Evolutionary conservation across 2,113 vertebrate genomes (phyloP).

Genomic region (Isurus oxyrinchus): DNA sequence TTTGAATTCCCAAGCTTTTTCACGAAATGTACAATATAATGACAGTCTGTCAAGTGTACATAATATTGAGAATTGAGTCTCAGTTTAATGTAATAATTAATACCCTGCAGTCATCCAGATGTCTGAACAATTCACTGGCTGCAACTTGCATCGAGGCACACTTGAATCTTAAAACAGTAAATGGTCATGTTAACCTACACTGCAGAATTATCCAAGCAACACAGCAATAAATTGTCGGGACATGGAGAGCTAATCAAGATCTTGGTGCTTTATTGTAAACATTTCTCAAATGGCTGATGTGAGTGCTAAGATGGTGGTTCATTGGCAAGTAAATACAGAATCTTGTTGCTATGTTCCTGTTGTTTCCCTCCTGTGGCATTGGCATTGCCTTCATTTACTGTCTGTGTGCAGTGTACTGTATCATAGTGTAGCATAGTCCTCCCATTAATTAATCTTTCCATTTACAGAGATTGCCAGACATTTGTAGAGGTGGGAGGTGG

Average conservation of each 20-base stretch:
- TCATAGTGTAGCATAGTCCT: neutral
- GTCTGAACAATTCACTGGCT: neutral
- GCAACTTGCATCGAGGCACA: neutral
- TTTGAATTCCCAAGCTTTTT: neutral
- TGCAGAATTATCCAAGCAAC: neutral
- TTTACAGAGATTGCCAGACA: neutral
- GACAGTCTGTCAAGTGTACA: neutral
- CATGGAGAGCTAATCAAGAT: constrained; percentile 1
- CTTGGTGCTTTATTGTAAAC: neutral
- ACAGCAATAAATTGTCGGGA: neutral
- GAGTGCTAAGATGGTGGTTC: neutral
- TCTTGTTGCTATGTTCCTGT: neutral
- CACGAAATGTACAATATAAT: neutral
- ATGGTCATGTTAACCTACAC: neutral
- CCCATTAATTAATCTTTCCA: constrained; percentile 14
- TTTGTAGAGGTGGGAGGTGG: neutral
- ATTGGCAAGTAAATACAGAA: neutral
- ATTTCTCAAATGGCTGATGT: neutral
- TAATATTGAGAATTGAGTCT: neutral
- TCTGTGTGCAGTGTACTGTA: neutral
- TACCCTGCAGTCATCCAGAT: neutral
- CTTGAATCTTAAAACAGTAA: neutral
- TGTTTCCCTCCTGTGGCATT: neutral
- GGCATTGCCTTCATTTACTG: neutral
- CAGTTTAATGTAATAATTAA: neutral